Conservation (phyloP, 2,888 invertebrate species). For the Calameuta filiformis region DNA sequence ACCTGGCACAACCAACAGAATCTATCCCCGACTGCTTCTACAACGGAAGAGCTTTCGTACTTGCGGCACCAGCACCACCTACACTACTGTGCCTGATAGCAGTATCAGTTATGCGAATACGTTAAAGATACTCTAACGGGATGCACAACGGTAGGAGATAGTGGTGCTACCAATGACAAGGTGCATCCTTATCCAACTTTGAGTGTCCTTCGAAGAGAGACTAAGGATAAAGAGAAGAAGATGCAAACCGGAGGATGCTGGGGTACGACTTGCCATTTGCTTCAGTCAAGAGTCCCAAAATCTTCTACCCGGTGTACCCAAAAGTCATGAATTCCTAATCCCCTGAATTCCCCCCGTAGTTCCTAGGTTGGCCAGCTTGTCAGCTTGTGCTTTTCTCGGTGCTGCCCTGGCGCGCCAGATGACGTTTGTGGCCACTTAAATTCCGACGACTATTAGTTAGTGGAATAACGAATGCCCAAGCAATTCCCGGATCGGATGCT, state of each 20-base stretch:
- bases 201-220: neutral
- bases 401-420: neutral
- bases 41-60: neutral
- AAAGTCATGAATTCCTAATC: neutral
- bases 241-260: neutral
- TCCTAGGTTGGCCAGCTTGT: neutral
- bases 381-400: neutral
- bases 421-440: neutral
- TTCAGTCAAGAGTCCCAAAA: neutral
- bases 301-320: neutral
- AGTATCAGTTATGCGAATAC: neutral
- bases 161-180: slow-evolving; percentile 21
- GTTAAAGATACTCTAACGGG: neutral
- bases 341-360: neutral
- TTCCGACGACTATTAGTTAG: neutral
- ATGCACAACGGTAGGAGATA: neutral
- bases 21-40: neutral
- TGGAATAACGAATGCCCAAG: neutral
- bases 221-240: neutral
- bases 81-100: neutral
- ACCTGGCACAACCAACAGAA: neutral
- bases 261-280: neutral
- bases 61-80: neutral
- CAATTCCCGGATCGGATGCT: neutral
- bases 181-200: slow-evolving; percentile 1